A percentile compares a stretch with the other conserved stretches of the same genome.
These are phyloP conservation scores for Drosophila ambigua DNA, from an alignment of 1,140 invertebrate genomes.

Conservation along the genomic window DNA sequence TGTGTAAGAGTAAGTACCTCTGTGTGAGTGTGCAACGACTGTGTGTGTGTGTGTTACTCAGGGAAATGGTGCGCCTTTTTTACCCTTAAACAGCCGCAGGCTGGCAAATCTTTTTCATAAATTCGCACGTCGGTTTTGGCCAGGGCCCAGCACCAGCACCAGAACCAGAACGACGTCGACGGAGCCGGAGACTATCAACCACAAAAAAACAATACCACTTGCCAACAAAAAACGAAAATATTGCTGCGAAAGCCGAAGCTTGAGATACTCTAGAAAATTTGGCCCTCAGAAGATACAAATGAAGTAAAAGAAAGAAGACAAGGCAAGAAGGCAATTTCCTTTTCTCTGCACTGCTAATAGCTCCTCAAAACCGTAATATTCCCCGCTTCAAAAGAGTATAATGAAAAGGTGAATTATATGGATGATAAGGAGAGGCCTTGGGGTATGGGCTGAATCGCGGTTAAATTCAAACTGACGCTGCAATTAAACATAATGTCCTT, in stretches of 20 bases:
- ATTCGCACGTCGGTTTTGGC: conserved; percentile 61
- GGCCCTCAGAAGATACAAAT: too few relatives aligned
- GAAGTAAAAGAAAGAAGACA: too few relatives aligned
- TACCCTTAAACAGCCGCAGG: conserved; percentile 78
- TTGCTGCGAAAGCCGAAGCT: too few relatives aligned
- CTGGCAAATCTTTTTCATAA: conserved; percentile 82
- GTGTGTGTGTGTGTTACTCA: conserved; percentile 32
- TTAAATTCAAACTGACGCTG: conserved; percentile 81
- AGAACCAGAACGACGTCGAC: conserved; percentile 5
- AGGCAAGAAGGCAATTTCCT: too few relatives aligned
- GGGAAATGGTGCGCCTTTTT: conserved; percentile 66
- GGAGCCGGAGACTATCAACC: neutral
- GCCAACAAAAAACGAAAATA: too few relatives aligned
- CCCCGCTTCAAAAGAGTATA: conserved; percentile 22
- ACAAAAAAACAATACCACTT: neutral
- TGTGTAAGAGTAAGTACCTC: neutral
- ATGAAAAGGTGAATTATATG: neutral
- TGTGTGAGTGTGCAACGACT: neutral
- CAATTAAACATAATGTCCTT: conserved; percentile 84
- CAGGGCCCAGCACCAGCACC: conserved; percentile 8
- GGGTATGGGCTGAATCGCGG: conserved; percentile 48
- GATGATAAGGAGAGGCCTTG: neutral
- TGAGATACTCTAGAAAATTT: too few relatives aligned
- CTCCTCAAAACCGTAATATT: neutral
- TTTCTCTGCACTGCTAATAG: too few relatives aligned